Evolutionary conservation across 2,797 vertebrate genomes (phyloP).

Genomic region (Rhabdomys pumilio): DNA sequence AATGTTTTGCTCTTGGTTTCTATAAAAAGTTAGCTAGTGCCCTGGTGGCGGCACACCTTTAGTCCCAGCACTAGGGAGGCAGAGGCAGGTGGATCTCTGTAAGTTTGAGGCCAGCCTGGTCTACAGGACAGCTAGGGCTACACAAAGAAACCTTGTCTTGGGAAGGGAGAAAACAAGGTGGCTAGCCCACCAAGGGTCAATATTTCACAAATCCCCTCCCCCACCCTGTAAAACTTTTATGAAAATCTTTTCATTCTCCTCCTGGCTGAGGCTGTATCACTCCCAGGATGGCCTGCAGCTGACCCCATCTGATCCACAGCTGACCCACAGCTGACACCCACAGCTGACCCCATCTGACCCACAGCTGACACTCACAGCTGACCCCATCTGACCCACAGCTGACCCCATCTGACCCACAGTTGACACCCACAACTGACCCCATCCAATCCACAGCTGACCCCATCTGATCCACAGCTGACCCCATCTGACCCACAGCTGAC

Average conservation of each 20-base stretch:
- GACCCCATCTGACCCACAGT: background rate
- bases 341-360: background rate
- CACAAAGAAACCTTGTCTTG: background rate
- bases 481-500: no score
- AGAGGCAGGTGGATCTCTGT: background rate
- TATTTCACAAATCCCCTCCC: background rate
- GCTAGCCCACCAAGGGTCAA: background rate
- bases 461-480: no score
- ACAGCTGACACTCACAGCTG: background rate
- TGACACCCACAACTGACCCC: no score
- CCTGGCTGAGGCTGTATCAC: no score
- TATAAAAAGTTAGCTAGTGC: background rate
- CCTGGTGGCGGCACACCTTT: background rate
- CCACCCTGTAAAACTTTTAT: background rate
- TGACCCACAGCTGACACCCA: no score
- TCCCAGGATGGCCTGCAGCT: background rate
- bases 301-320: background rate
- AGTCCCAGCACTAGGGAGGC: background rate
- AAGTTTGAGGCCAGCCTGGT: background rate
- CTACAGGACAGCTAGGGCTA: background rate
- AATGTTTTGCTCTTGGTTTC: background rate
- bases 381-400: background rate
- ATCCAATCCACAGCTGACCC: no score
- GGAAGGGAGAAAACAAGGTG: background rate
- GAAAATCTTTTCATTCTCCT: background rate